Percentiles rank a stretch among this genome's conserved stretches.
These are phyloP conservation scores for Ooceraea biroi DNA, from an alignment of 1,140 invertebrate species.

Conservation along the genomic window DNA sequence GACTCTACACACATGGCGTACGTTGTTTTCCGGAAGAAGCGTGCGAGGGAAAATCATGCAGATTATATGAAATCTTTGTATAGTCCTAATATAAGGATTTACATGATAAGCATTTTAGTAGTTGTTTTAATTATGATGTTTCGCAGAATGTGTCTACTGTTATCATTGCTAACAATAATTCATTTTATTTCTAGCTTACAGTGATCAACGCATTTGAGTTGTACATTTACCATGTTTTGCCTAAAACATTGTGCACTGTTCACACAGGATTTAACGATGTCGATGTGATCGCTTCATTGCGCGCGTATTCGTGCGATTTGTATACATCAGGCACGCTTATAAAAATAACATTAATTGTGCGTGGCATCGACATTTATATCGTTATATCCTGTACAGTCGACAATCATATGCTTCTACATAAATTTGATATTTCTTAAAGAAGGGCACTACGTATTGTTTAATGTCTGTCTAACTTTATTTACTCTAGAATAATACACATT, in stretches of 20 bases:
- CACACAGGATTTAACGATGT: not conserved
- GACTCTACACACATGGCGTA: constrained; percentile 11
- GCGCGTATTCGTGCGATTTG: not conserved
- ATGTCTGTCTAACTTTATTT: not conserved
- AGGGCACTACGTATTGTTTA: constrained; percentile 19
- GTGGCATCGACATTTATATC: not conserved
- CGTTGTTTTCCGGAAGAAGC: constrained; percentile 18
- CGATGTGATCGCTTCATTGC: not conserved
- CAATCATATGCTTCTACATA: constrained; percentile 2
- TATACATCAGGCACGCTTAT: not conserved
- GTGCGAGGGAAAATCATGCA: not conserved
- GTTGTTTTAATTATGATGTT: constrained; percentile 11
- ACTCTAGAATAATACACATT: no score
- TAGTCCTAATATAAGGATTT: not conserved
- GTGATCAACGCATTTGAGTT: not conserved
- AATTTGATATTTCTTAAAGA: constrained; percentile 2
- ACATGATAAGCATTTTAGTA: not conserved
- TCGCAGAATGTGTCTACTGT: not conserved
- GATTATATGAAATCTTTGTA: not conserved
- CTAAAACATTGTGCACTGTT: not conserved
- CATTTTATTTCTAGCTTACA: not conserved
- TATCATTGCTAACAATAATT: not conserved
- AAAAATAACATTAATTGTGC: not conserved
- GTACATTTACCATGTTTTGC: not conserved
- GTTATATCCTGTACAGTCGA: constrained; percentile 1